Evolutionary conservation across 2,113 vertebrate genomes (phyloP).

Genomic region (Ivindomyrus marchei): DNA sequence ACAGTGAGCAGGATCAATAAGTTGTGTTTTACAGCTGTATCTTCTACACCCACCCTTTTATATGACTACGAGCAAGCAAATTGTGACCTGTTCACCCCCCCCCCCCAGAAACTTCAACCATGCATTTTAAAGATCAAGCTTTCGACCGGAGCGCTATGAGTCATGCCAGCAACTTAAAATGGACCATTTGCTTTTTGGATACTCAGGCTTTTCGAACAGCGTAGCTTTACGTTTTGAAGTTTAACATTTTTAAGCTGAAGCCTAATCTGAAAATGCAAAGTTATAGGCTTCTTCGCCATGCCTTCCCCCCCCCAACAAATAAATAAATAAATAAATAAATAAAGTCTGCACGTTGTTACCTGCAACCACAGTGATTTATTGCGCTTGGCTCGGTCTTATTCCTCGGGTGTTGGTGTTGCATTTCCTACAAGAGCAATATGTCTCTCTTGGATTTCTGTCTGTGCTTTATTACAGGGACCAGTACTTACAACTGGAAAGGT

Average conservation of each 20-base stretch:
- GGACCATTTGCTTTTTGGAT: conserved; percentile 15
- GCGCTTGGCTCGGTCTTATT: not conserved
- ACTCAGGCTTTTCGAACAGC: not conserved
- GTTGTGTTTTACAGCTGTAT: not conserved
- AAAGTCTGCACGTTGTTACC: not conserved
- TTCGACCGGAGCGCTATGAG: not conserved
- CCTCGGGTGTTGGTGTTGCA: not conserved
- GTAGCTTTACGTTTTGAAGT: conserved; percentile 6
- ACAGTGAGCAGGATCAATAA: not conserved
- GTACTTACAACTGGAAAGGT: not conserved
- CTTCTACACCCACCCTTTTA: no score
- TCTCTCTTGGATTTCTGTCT: not conserved
- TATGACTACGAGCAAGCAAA: not conserved
- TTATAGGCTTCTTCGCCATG: not conserved
- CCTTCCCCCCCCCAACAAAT: no score
- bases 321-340: not conserved
- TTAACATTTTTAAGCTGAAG: not conserved
- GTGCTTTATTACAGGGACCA: conserved; percentile 1
- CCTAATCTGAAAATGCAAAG: not conserved
- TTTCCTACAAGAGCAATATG: not conserved
- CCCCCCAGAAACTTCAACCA: not conserved
- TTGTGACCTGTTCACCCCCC: not conserved
- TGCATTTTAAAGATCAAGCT: not conserved
- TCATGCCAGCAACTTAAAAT: not conserved
- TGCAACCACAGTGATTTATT: not conserved